These are phyloP conservation scores for Typhlichthys subterraneus DNA, from an alignment of 2,797 vertebrate species.

Conservation along the genomic window DNA sequence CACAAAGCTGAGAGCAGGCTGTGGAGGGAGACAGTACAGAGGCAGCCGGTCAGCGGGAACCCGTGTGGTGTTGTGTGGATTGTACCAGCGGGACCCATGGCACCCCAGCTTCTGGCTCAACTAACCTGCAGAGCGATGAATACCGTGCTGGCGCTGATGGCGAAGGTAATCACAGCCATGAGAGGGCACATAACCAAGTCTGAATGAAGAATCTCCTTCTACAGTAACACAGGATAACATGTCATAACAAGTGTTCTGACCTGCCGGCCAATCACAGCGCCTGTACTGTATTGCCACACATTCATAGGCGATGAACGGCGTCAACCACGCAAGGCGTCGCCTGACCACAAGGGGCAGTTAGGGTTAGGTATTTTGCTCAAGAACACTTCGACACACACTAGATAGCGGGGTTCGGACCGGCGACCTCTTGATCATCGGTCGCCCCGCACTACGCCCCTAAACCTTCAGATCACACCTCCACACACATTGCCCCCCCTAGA, in stretches of 20 bases:
- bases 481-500: too few species aligned
- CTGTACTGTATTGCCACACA: too few species aligned
- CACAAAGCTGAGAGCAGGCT: conserved; percentile 90
- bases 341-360: too few species aligned
- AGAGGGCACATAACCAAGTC: conserved; percentile 90
- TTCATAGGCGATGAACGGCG: too few species aligned
- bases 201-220: conserved; percentile 90
- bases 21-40: conserved; percentile 16
- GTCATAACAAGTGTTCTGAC: not conserved
- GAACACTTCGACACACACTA: too few species aligned
- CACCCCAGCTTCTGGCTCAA: conserved; percentile 18
- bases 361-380: too few species aligned
- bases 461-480: too few species aligned
- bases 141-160: conserved; percentile 92
- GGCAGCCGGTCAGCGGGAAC: not conserved
- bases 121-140: conserved; percentile 90
- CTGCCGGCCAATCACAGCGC: too few species aligned
- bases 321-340: too few species aligned
- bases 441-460: too few species aligned
- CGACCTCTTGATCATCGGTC: too few species aligned
- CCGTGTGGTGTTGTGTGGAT: conserved; percentile 12
- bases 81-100: conserved; percentile 1
- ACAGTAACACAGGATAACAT: conserved; percentile 8
- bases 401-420: too few species aligned
- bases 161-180: conserved; percentile 89